Conservation (phyloP, 2,797 vertebrate species). For the Sebastes nivosus region DNA sequence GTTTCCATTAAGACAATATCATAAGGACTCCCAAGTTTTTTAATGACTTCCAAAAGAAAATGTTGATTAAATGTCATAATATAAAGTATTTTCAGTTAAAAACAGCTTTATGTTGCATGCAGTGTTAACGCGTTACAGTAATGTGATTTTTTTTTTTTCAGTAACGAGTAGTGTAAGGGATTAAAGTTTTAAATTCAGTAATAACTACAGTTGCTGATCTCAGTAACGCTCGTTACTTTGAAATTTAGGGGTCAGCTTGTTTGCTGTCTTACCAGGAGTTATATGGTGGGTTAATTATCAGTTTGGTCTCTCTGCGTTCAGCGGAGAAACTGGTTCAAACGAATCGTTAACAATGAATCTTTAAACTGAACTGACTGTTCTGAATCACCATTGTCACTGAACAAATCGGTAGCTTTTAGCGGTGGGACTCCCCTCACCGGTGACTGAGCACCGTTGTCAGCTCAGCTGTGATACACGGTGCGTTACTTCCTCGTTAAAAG, state of each 20-base stretch:
- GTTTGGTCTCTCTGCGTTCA: neutral
- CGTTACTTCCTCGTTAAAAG: too few relatives aligned
- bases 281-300: neutral
- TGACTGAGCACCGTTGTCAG: too few relatives aligned
- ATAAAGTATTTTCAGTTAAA: neutral
- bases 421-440: neutral
- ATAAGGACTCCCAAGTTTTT: neutral
- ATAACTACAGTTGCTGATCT: neutral
- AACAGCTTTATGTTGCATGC: neutral
- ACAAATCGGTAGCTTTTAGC: neutral
- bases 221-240: neutral
- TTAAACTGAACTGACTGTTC: neutral
- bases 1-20: neutral
- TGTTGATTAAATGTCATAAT: neutral
- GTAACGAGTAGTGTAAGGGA: neutral
- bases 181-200: neutral
- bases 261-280: neutral
- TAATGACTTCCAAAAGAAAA: neutral
- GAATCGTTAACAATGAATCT: neutral
- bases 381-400: neutral
- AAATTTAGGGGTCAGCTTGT: neutral
- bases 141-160: neutral
- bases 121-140: rapidly evolving
- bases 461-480: too few relatives aligned
- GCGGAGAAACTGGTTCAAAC: neutral